These are phyloP conservation scores for Ditula angustiorana DNA, from an alignment of 2,888 invertebrate genomes.

Conservation along the genomic window DNA sequence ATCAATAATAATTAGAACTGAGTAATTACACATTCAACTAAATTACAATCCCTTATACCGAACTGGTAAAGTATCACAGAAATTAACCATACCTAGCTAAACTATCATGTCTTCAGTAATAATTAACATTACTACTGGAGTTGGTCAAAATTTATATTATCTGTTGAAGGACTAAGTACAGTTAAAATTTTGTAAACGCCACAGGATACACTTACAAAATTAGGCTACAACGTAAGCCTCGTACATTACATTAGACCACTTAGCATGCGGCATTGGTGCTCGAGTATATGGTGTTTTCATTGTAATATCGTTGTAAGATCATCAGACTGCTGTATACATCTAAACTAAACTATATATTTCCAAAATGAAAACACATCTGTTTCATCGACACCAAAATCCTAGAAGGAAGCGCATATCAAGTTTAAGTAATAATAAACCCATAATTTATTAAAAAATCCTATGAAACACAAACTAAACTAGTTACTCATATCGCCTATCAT, in stretches of 20 bases:
- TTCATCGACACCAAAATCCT: neutral
- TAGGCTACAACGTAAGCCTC: constrained; percentile 12
- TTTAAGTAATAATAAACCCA: constrained; percentile 5
- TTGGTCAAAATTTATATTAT: constrained; percentile 66
- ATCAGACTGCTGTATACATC: constrained; percentile 5
- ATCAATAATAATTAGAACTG: constrained; percentile 32
- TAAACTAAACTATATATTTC: neutral
- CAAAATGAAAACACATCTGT: neutral
- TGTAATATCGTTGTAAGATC: constrained; percentile 16
- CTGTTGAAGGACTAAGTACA: constrained; percentile 36
- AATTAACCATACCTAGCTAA: constrained; percentile 84
- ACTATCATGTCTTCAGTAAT: constrained; percentile 73
- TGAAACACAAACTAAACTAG: constrained; percentile 8
- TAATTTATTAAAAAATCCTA: constrained; percentile 25
- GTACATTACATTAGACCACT: constrained; percentile 5
- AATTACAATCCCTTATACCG: constrained; percentile 80
- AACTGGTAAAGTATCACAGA: constrained; percentile 85
- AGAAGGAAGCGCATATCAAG: constrained; percentile 17
- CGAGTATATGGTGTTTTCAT: neutral
- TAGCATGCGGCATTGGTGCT: neutral
- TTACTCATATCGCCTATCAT: constrained; percentile 14
- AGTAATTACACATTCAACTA: constrained; percentile 55
- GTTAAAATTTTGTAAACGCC: constrained; percentile 9
- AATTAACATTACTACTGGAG: constrained; percentile 66
- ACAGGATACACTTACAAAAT: constrained; percentile 8